phyloP scores from a whole-genome alignment of 2,888 invertebrate species.

The Hypercompe scribonia region DNA sequence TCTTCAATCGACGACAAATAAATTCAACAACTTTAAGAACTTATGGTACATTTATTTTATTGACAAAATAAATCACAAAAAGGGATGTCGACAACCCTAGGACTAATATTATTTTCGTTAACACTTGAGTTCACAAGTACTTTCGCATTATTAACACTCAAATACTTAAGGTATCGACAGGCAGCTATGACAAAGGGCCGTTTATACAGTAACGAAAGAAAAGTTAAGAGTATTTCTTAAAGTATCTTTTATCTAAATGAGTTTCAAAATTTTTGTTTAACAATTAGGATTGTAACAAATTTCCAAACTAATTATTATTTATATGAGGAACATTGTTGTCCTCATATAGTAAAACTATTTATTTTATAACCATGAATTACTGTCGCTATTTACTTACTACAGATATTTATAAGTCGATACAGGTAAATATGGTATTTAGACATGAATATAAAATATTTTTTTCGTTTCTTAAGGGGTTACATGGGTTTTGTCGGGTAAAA shows the following conservation, averaged over 20 bases:
- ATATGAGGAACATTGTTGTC: too few species aligned
- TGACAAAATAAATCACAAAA: neutral
- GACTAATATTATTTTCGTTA: constrained; percentile 5
- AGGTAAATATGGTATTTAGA: too few species aligned
- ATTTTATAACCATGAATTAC: neutral
- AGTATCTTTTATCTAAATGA: neutral
- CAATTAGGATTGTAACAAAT: neutral
- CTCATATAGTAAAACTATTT: too few species aligned
- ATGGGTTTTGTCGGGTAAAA: too few species aligned
- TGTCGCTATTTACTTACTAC: neutral
- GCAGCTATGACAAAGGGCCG: neutral
- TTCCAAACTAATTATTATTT: neutral
- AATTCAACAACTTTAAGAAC: neutral
- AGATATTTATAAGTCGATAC: too few species aligned
- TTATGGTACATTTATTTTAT: neutral
- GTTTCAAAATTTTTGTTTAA: neutral
- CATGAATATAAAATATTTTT: too few species aligned
- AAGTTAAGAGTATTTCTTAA: neutral
- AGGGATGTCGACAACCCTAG: constrained; percentile 5
- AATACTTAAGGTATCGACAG: neutral
- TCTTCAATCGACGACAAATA: neutral
- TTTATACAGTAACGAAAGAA: neutral
- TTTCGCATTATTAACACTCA: constrained; percentile 6
- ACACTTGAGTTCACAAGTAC: constrained; percentile 3
- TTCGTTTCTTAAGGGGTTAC: too few species aligned